Percentiles rank a stretch among this genome's conserved stretches.
phyloP scores from a whole-genome alignment of 2,888 invertebrate genomes.

The Drosophila prostipennis region DNA sequence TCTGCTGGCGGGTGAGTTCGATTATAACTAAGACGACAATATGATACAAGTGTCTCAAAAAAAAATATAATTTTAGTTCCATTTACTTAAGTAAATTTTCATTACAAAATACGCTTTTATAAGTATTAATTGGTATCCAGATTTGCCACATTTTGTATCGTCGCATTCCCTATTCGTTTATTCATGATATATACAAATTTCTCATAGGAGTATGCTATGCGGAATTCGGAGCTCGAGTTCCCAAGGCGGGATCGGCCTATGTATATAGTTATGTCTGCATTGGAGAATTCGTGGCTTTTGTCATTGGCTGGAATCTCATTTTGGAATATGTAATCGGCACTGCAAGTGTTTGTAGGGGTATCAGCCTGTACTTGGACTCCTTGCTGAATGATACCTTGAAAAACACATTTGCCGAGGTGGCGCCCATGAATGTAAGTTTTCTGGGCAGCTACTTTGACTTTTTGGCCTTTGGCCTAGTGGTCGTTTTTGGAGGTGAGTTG shows the following conservation, averaged over 20 bases:
- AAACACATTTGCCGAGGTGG: conserved; percentile 86
- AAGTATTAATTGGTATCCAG: too few relatives aligned
- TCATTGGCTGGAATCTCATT: conserved; percentile 96
- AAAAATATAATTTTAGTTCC: too few relatives aligned
- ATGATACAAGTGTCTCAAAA: too few relatives aligned
- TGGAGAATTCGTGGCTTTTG: conserved; percentile 94
- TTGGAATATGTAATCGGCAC: conserved; percentile 92
- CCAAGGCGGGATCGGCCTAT: conserved; percentile 94
- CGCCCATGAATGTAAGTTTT: conserved; percentile 86
- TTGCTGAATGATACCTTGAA: conserved; percentile 88
- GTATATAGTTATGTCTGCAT: conserved; percentile 92
- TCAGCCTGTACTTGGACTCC: conserved; percentile 90
- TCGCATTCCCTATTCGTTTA: neutral
- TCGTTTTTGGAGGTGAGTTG: conserved; percentile 88
- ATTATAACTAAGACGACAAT: too few relatives aligned
- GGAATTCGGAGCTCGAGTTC: conserved; percentile 93
- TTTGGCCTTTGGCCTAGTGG: conserved; percentile 88
- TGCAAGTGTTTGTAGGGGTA: conserved; percentile 90
- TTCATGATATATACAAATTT: neutral
- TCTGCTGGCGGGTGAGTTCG: conserved; percentile 89
- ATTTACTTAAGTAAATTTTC: too few relatives aligned
- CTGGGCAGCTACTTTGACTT: conserved; percentile 90
- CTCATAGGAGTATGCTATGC: conserved; percentile 92
- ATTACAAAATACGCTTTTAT: too few relatives aligned
- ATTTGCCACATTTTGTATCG: too few relatives aligned